A percentile compares a stretch with the other conserved stretches of the same genome.
Conservation (phyloP, 2,113 vertebrate genomes). For the Pseudonaja textilis region DNA sequence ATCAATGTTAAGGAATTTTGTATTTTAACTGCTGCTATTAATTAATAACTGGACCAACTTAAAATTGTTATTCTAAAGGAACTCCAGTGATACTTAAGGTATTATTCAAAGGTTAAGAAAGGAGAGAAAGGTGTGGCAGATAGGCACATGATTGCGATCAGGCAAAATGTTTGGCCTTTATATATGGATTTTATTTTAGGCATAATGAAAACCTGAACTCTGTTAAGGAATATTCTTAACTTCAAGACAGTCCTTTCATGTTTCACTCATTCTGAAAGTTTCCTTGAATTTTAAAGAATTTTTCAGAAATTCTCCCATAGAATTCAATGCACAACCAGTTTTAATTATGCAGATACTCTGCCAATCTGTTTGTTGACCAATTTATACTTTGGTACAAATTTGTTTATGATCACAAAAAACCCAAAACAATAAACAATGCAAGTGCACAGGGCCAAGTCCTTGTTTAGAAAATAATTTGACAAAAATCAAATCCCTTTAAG, state of each 20-base stretch:
- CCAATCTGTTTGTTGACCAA: neutral
- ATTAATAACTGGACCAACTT: neutral
- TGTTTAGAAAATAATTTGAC: neutral
- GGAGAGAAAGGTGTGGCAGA: neutral
- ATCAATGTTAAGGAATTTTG: neutral
- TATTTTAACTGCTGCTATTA: neutral
- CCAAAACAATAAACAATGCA: neutral
- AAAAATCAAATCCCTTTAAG: neutral
- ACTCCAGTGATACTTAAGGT: neutral
- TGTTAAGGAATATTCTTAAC: neutral
- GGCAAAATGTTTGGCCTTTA: neutral
- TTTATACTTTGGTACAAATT: neutral
- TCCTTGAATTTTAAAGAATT: neutral
- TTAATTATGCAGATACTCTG: neutral
- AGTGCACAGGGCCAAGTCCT: neutral
- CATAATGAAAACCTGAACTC: neutral
- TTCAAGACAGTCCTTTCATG: no score
- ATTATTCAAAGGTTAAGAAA: neutral
- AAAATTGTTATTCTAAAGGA: neutral
- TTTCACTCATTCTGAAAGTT: neutral
- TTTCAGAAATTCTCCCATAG: neutral
- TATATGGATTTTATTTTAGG: neutral
- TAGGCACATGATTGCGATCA: neutral
- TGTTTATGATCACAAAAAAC: neutral
- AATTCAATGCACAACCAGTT: neutral